Evolutionary conservation across 2,113 vertebrate genomes (phyloP).

Genomic region (Poecilia latipinna): DNA sequence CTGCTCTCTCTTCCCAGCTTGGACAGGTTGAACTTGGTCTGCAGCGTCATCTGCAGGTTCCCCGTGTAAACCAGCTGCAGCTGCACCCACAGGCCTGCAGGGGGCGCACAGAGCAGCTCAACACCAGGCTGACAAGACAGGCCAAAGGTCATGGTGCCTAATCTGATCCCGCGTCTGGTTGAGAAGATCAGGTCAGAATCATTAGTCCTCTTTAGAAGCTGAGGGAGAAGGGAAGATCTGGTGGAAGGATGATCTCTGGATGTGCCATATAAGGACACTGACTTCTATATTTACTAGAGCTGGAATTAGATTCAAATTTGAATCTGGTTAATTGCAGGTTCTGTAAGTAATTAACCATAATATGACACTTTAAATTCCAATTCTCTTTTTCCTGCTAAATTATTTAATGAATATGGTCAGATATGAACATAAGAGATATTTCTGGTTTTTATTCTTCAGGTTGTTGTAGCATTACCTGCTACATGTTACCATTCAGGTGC

Average conservation of each 20-base stretch:
- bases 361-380: too few species aligned
- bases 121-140: not conserved
- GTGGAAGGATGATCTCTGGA: slow-evolving; percentile 42
- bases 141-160: slow-evolving; percentile 17
- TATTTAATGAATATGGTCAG: too few species aligned
- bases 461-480: too few species aligned
- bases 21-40: slow-evolving; percentile 90
- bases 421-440: too few species aligned
- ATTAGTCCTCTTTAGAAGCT: slow-evolving; percentile 13
- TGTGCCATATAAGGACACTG: slow-evolving; percentile 26
- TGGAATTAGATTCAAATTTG: too few species aligned
- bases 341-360: too few species aligned
- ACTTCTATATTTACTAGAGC: slow-evolving; percentile 34
- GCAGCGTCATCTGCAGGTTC: slow-evolving; percentile 88
- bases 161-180: slow-evolving; percentile 42
- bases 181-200: slow-evolving; percentile 52
- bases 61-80: slow-evolving; percentile 87
- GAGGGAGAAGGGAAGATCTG: slow-evolving; percentile 1
- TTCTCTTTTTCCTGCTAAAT: too few species aligned
- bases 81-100: slow-evolving; percentile 88
- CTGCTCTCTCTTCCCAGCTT: slow-evolving; percentile 86
- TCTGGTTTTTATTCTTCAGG: too few species aligned
- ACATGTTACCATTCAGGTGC: too few species aligned
- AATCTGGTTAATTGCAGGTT: slow-evolving; percentile 1
- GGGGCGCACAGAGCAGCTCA: slow-evolving; percentile 29